phyloP scores from a whole-genome alignment of 1,140 invertebrate genomes.

The Idris sp. region DNA sequence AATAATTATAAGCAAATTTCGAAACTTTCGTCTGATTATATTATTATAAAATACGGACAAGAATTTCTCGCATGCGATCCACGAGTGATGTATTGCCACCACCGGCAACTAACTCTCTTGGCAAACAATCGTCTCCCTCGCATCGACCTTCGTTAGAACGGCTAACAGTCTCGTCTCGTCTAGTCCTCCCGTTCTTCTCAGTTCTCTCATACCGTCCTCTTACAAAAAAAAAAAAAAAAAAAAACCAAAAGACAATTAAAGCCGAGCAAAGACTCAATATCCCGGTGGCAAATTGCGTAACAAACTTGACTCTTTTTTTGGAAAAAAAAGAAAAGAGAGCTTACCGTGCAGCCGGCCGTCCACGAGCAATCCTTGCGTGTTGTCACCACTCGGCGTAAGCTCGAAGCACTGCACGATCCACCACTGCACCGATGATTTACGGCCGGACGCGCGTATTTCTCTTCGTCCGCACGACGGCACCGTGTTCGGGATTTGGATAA shows the following conservation, averaged over 20 bases:
- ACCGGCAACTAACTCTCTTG: slow-evolving; percentile 29
- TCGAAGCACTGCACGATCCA: slow-evolving; percentile 54
- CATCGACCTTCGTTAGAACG: slow-evolving; percentile 38
- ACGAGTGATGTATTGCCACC: slow-evolving; percentile 21
- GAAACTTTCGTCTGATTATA: slow-evolving; percentile 4
- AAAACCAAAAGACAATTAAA: slow-evolving; percentile 36
- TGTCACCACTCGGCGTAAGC: slow-evolving; percentile 50
- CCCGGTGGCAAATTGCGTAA: slow-evolving; percentile 24
- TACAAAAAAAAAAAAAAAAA: too few relatives aligned
- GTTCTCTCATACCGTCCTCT: background rate
- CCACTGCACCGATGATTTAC: slow-evolving; percentile 23
- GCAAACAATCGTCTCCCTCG: slow-evolving; percentile 36
- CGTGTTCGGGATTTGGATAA: slow-evolving; percentile 48
- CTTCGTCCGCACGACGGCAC: slow-evolving; percentile 48
- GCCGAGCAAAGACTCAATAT: slow-evolving; percentile 28
- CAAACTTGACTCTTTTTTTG: too few relatives aligned
- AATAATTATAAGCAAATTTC: slow-evolving; percentile 9
- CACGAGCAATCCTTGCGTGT: slow-evolving; percentile 49
- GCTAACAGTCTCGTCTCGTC: slow-evolving; percentile 17
- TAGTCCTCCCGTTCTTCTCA: background rate
- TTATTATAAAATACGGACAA: too few relatives aligned
- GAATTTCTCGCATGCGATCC: slow-evolving; percentile 20
- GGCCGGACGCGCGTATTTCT: background rate
- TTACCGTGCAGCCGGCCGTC: slow-evolving; percentile 30
- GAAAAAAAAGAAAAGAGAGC: slow-evolving; percentile 13